Evolutionary conservation across 2,888 invertebrate genomes (phyloP).

Genomic region (Polydesmus complanatus): DNA sequence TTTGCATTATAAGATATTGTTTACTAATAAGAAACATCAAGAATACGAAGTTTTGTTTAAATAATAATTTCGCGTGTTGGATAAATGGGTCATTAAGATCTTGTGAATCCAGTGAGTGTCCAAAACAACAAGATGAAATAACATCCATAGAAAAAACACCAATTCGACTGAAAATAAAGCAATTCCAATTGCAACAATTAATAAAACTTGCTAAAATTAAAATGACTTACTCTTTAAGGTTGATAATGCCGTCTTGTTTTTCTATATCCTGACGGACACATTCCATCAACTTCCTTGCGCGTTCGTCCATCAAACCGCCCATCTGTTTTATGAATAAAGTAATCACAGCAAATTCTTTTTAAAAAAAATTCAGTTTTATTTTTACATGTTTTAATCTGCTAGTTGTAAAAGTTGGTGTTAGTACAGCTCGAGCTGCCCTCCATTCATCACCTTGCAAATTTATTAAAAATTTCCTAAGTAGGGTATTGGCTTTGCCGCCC

Average conservation of each 20-base stretch:
- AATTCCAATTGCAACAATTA: too few relatives aligned
- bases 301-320: too few relatives aligned
- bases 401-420: constrained; percentile 15
- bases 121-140: neutral
- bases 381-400: constrained; percentile 15
- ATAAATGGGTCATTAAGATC: constrained; percentile 1
- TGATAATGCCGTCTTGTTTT: too few relatives aligned
- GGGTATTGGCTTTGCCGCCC: too few relatives aligned
- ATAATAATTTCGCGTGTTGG: neutral
- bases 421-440: constrained; percentile 7
- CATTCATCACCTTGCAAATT: constrained; percentile 6
- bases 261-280: too few relatives aligned
- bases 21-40: neutral
- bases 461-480: neutral
- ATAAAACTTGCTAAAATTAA: too few relatives aligned
- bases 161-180: neutral
- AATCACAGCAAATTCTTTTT: too few relatives aligned
- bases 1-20: neutral
- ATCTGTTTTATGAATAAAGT: too few relatives aligned
- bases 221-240: too few relatives aligned
- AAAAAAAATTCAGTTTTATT: too few relatives aligned
- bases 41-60: neutral
- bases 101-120: neutral
- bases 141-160: neutral
- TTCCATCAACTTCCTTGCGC: too few relatives aligned